phyloP scores from a whole-genome alignment of 2,888 invertebrate species.

The Diaperis boleti region DNA sequence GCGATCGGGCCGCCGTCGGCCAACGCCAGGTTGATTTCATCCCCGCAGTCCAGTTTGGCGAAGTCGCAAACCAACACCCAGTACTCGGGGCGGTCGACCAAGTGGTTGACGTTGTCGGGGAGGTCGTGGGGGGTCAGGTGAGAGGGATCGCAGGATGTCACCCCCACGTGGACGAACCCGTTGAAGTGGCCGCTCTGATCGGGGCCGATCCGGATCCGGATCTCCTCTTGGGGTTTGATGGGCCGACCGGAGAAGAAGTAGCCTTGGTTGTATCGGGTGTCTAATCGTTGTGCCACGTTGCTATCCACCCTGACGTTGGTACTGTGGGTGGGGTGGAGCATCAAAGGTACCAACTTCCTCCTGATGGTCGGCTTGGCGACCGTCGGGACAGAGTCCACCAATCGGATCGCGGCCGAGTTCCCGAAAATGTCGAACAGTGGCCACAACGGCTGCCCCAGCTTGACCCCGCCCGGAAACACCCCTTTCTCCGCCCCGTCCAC shows the following conservation, averaged over 20 bases:
- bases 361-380: conserved; percentile 34
- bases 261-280: conserved; percentile 92
- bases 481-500: conserved; percentile 96
- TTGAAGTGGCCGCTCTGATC: conserved; percentile 57
- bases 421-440: conserved; percentile 97
- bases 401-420: conserved; percentile 94
- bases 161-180: conserved; percentile 21
- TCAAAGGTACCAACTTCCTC: conserved; percentile 72
- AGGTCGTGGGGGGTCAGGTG: conserved; percentile 6
- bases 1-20: conserved; percentile 82
- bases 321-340: conserved; percentile 83
- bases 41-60: conserved; percentile 81
- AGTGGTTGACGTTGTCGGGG: conserved; percentile 13
- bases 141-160: conserved; percentile 31
- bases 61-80: conserved; percentile 30
- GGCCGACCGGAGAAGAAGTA: conserved; percentile 95
- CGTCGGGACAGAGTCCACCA: conserved; percentile 80
- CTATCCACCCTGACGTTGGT: conserved; percentile 85
- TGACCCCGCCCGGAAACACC: conserved; percentile 86
- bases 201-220: conserved; percentile 86
- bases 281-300: conserved; percentile 82
- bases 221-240: conserved; percentile 87
- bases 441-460: conserved; percentile 89
- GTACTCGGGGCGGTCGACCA: conserved; percentile 28
- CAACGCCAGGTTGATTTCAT: conserved; percentile 87